Evolutionary conservation across 2,113 vertebrate genomes (phyloP), one percentile per base, ranked within the genome.

Genomic region (Trochalopteron elliotii): DNA sequence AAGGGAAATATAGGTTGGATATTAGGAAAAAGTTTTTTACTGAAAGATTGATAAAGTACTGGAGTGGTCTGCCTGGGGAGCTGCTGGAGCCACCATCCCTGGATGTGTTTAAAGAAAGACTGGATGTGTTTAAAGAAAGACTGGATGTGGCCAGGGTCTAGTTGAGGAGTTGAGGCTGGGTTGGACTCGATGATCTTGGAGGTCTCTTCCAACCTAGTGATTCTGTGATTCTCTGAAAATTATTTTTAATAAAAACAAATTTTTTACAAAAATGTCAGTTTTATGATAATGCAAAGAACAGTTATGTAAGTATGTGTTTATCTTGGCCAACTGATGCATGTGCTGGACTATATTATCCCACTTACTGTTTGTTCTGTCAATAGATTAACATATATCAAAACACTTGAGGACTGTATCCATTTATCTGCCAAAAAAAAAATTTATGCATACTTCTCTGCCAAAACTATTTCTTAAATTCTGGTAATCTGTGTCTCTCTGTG

Each of bases 201-300:
- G 75, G 14, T 52, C 9, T 63, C 30, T 78, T 63, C 59, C 37
- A 63, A 63, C 37, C 37, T 17, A 63, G 37, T 52, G 59, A 50
- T 63, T 27, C 45, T 12, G 4, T 50, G 30, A 39, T 22, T 27
- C 47, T 28, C 18, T 42, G 23, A 42, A 68, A 47, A 70, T 57
- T 94, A 76, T 93, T 96, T 91, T 89, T 79, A 79, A 61, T 89
- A 79, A 86, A 71, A 94, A 97, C 80, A 97, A 69, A 72, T 17
- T 31, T 84, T 83, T 93, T 78, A 82, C 17, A 23, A 70, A 94
- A 96, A 87, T 57, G 49, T 57, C 91, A 82, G 23, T 71, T 95
- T 93, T 95, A 96, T 68, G 70, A 70, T 91, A 96, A 97, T 93
- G 88, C 70, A 76, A 94, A 84, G 81, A 95, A 93, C 91, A 89